Evolutionary conservation across 2,113 vertebrate species (phyloP).

Genomic region (Capreolus pygargus): DNA sequence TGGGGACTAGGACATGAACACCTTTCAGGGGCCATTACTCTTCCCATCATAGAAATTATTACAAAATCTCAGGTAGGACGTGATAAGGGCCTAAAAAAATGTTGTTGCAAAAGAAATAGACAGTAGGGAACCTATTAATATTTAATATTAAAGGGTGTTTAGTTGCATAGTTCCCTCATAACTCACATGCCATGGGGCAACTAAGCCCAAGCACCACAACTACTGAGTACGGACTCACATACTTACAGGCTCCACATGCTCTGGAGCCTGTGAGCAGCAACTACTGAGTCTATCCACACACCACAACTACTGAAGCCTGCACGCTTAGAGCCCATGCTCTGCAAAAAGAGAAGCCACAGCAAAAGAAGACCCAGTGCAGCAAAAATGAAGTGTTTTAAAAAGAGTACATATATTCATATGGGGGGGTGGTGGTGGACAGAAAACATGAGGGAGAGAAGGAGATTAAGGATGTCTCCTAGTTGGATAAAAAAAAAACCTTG

Average conservation of each 20-base stretch:
- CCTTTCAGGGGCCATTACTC: not conserved
- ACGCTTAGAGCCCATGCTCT: not conserved
- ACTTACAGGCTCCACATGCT: not conserved
- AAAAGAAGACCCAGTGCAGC: not conserved
- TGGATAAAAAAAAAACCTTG: not conserved
- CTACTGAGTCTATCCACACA: not conserved
- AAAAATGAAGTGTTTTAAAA: not conserved
- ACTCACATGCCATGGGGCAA: not conserved
- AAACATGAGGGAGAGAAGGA: not conserved
- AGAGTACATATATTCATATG: not conserved
- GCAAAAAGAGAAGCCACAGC: not conserved
- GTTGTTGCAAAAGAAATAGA: not conserved
- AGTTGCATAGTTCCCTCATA: not conserved
- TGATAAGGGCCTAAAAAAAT: not conserved
- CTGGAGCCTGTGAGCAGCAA: not conserved
- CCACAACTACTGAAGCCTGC: not conserved
- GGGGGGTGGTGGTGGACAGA: not conserved
- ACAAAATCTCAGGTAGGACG: not conserved
- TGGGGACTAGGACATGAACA: not conserved
- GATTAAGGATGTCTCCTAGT: not conserved
- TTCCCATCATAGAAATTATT: not conserved
- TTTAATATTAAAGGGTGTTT: not conserved
- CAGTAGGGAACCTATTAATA: not conserved
- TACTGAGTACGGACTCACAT: not conserved
- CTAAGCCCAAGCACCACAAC: not conserved